phyloP scores from a whole-genome alignment of 2,888 invertebrate genomes.

The Tanaodytes sp. region DNA sequence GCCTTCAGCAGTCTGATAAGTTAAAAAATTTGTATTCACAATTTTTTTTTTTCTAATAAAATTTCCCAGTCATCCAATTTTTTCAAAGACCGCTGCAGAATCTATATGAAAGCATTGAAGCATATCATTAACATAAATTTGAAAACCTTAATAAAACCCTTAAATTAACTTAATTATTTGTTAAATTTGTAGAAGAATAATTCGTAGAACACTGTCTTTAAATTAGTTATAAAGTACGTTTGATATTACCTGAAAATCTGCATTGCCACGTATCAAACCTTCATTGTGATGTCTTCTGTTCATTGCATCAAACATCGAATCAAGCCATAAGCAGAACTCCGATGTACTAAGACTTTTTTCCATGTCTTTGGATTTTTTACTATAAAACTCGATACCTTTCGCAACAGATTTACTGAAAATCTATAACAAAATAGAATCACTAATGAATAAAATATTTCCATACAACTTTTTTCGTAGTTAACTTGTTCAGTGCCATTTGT shows the following conservation, averaged over 20 bases:
- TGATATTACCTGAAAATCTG: background rate
- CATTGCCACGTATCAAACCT: background rate
- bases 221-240: background rate
- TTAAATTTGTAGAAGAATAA: too few species aligned
- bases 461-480: too few species aligned
- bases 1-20: slow-evolving; percentile 7
- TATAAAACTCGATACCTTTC: slow-evolving; percentile 6
- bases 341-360: background rate
- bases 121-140: too few species aligned
- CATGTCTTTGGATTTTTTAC: background rate
- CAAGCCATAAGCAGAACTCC: slow-evolving; percentile 10
- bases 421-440: background rate
- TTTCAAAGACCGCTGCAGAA: background rate
- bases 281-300: slow-evolving; percentile 2
- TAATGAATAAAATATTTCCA: too few species aligned
- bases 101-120: background rate
- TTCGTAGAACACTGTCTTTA: too few species aligned
- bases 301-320: slow-evolving; percentile 5
- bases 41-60: background rate
- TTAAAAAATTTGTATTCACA: slow-evolving; percentile 4
- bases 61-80: slow-evolving; percentile 8
- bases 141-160: too few species aligned
- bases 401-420: slow-evolving; percentile 6
- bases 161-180: too few species aligned
- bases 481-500: too few species aligned